A percentile compares a stretch with the other conserved stretches of the same genome.
phyloP scores from a whole-genome alignment of 1,140 invertebrate species.

The Danaus melanippus region DNA sequence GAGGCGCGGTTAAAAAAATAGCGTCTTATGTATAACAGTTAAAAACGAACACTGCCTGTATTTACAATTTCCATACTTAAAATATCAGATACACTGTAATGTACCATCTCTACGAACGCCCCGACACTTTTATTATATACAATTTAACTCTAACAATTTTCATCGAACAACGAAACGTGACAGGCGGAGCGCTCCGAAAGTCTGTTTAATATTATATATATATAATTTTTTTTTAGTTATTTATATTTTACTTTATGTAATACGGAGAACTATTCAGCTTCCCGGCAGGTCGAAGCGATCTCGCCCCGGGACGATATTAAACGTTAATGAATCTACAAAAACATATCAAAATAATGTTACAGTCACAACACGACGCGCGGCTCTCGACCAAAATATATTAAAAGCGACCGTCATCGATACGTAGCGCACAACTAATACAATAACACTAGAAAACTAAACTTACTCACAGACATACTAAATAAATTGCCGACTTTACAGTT shows the following conservation, averaged over 20 bases:
- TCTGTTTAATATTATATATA: conserved; percentile 40
- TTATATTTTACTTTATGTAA: conserved; percentile 40
- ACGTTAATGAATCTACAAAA: conserved; percentile 1
- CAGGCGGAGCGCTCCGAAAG: conserved; percentile 21
- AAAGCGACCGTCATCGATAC: conserved; percentile 11
- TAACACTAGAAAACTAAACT: conserved; percentile 50
- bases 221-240: conserved; percentile 44
- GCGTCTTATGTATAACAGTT: conserved; percentile 36
- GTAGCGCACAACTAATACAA: conserved; percentile 28
- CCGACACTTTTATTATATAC: conserved; percentile 36
- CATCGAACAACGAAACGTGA: conserved; percentile 12
- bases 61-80: conserved; percentile 59
- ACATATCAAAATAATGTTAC: neutral
- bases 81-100: conserved; percentile 55
- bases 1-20: conserved; percentile 17
- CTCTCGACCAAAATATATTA: neutral
- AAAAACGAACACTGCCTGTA: conserved; percentile 55
- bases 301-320: too few species aligned
- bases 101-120: conserved; percentile 32
- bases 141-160: conserved; percentile 34
- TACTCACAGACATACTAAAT: conserved; percentile 56
- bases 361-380: too few species aligned
- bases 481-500: conserved; percentile 12
- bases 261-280: conserved; percentile 47
- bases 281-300: too few species aligned